These are phyloP conservation scores for Penaeus japonicus DNA, from an alignment of 1,140 invertebrate species.

Conservation along the genomic window DNA sequence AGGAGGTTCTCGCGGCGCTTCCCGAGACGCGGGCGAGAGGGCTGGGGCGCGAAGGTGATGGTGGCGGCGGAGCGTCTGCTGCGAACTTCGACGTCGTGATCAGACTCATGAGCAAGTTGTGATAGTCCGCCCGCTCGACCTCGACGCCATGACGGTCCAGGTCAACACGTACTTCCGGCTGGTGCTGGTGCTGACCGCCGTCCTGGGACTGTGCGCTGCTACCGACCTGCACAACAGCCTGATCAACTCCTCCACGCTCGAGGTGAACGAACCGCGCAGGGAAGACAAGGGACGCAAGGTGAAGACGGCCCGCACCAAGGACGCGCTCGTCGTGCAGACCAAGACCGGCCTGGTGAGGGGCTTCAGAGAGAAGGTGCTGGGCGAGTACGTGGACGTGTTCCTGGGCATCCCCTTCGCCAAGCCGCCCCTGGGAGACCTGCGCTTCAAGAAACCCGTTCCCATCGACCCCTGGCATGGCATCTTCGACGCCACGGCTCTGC, in stretches of 20 bases:
- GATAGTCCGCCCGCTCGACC: not conserved
- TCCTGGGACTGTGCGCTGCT: constrained; percentile 28
- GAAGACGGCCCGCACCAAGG: constrained; percentile 61
- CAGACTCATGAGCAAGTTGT: not conserved
- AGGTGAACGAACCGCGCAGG: constrained; percentile 43
- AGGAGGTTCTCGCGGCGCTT: too few species aligned
- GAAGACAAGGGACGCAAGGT: constrained; percentile 43
- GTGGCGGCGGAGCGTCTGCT: not conserved
- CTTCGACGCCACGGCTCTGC: constrained; percentile 78
- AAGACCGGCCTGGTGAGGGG: constrained; percentile 80
- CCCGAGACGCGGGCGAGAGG: not conserved
- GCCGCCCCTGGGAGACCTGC: constrained; percentile 83
- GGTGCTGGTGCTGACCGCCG: constrained; percentile 6
- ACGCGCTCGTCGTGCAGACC: constrained; percentile 81
- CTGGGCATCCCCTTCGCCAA: constrained; percentile 95
- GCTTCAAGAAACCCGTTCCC: constrained; percentile 86
- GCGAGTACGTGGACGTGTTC: constrained; percentile 86
- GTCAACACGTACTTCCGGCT: not conserved
- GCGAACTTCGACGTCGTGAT: not conserved
- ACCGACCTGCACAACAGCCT: constrained; percentile 44
- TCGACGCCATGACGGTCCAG: constrained; percentile 2
- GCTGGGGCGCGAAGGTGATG: not conserved
- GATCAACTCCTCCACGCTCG: constrained; percentile 47
- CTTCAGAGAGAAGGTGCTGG: constrained; percentile 75
- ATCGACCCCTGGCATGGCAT: constrained; percentile 86